Evolutionary conservation across 2,888 invertebrate species (phyloP), one percentile per base, ranked within the genome.

Genomic region (Chymomyza amoena): DNA sequence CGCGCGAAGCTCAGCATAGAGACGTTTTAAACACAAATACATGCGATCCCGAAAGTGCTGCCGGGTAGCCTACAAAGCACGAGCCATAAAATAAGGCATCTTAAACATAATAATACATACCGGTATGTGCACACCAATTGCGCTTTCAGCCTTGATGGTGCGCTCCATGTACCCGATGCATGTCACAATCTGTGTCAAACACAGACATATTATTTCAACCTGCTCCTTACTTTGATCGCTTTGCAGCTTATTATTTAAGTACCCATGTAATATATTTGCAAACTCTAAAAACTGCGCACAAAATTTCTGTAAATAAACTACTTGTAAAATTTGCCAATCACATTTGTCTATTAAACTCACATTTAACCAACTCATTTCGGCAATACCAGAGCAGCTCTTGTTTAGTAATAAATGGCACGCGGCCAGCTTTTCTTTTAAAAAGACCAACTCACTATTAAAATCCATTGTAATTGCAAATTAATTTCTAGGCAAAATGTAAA

Each of bases 11-110:
- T 64, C 54, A 54, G 28, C 36, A 6, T 79, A 78, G 28, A 92
- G 73, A 0, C 89, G 86, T 28, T 87, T 85, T 1, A 91, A 78
- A 61, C 92, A 92, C 83, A 90, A 91, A 1, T 84, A 66, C 6
- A 91, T 90, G 10, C 92, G 89, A 69, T 91, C 91, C n/a, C 89
- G 72, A 54, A 92, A 92, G 73, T 91, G 89, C 32, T 89, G 84
- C 18, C 90, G 88, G 0, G 90, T 83, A 7, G 84, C 78, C 91
- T 91, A n/a, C 36, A 70, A 62, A 45, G 13, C 9, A 45, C 1
- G 39, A 13, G 10, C 52, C 6, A 28, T 61, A 4, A 6, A 50
- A 39, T 25, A 50, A 18, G 13, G 13, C 1, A 32, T 56, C 45
- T 45, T 18, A 50, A 50, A 28, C 10, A 25, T 28, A 18, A 9